A percentile compares a stretch with the other conserved stretches of the same genome.
These are phyloP conservation scores for Spialia ferax DNA, from an alignment of 2,888 invertebrate genomes.

Conservation along the genomic window DNA sequence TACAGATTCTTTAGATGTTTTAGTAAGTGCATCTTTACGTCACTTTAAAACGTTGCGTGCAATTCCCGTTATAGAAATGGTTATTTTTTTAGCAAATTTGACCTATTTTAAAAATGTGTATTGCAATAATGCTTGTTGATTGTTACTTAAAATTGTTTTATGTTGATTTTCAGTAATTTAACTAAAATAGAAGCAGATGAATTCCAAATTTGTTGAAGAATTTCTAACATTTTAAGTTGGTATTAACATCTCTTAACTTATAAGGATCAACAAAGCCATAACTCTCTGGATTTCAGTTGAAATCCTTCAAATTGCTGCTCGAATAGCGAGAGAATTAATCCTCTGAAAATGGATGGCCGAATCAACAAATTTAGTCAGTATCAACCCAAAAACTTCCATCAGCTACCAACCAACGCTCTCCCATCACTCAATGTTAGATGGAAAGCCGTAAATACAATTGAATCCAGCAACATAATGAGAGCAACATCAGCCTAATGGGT, in stretches of 20 bases:
- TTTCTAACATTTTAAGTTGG: not conserved
- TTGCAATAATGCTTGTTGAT: too few species aligned
- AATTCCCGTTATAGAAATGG: too few species aligned
- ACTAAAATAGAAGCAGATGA: too few species aligned
- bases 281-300: too few species aligned
- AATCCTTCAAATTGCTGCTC: not conserved
- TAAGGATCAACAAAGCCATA: too few species aligned
- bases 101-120: too few species aligned
- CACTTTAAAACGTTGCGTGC: too few species aligned
- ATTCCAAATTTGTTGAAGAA: not conserved
- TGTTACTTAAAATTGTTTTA: too few species aligned
- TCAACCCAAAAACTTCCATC: not conserved
- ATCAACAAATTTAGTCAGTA: not conserved
- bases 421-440: constrained; percentile 6
- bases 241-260: not conserved
- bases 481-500: constrained; percentile 40
- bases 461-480: constrained; percentile 30
- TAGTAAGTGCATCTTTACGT: too few species aligned
- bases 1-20: too few species aligned
- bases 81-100: too few species aligned
- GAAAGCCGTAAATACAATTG: constrained; percentile 16
- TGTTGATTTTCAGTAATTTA: too few species aligned
- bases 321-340: not conserved
- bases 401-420: not conserved
- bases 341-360: not conserved